Base-by-base conservation (phyloP, 2,888 invertebrate species). In the Drosophila crucigera region DNA sequence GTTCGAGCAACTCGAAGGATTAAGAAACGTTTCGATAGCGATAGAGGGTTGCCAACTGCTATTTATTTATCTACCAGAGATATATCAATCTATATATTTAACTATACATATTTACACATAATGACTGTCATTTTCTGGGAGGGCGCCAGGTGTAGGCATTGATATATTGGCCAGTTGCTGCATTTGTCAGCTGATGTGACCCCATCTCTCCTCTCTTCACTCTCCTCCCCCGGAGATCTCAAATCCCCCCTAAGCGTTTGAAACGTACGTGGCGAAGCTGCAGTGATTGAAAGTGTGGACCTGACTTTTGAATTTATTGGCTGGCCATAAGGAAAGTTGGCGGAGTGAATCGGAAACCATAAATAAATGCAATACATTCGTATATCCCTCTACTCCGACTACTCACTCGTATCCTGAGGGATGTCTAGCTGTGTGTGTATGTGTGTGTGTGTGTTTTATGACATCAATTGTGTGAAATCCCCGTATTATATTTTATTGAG, bases 401-500 rank as follows among this genome's bases (percentile, higher is more conserved):
- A 22, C 60, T 31, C 37, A 56, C 9, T 3, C n/a, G 30, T 30
- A n/a, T 30, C n/a, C 59, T 49, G 6, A 41, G 19, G 14, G 30
- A 56, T 49, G 30, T 53, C 19, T 54, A 54, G 39, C 7, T 28
- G 28, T 39, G 37, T 56, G 56, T 30, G 28, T 22, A 31, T 31
- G 55, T 64, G 30, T 64, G 50, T 50, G 67, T 59, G 64, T 61
- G 49, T 84, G 70, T 74, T 91, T 90, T 88, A 87, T 88, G 88
- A 77, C 78, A 80, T 73, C 90, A 81, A 88, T 90, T 88, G 80
- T 83, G 73, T 80, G 78, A 91, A 91, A 91, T 90, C 82, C 83
- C 81, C 77, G 73, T 25, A 47, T 82, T 82, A 85, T 89, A 89
- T 89, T 89, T 91, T 91, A 90, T 90, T 85, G 90, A 91, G 84